Conservation (phyloP, 2,888 invertebrate genomes). For the Syrphus vitripennis region DNA sequence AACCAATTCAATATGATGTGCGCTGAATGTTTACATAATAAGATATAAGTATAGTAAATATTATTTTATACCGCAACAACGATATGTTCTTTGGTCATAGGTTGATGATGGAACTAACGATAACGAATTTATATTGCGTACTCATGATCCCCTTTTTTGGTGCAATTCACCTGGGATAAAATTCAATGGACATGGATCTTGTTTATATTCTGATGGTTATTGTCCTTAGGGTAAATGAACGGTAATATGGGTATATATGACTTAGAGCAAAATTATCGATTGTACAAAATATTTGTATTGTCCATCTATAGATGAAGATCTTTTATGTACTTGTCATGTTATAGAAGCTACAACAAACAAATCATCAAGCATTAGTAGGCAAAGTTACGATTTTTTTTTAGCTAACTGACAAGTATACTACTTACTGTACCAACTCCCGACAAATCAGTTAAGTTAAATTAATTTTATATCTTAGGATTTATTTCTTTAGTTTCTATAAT, state of each 20-base stretch:
- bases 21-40: neutral
- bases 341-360: no score
- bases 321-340: no score
- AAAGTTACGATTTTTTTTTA: no score
- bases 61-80: neutral
- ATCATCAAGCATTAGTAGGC: no score
- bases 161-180: slow-evolving; percentile 47
- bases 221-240: slow-evolving; percentile 5
- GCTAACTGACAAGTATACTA: no score
- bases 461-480: no score
- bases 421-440: no score
- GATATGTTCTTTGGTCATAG: slow-evolving; percentile 1
- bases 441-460: no score
- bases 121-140: slow-evolving; percentile 54
- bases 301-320: no score
- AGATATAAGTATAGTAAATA: neutral
- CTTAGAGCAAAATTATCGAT: neutral
- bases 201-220: neutral
- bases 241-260: neutral
- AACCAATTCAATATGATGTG: neutral
- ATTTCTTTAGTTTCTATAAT: no score
- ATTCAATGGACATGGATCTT: slow-evolving; percentile 43
- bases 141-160: slow-evolving; percentile 42
- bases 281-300: neutral
- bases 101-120: slow-evolving; percentile 30